Percentiles rank a stretch among this genome's conserved stretches.
Evolutionary conservation across 2,797 vertebrate species (phyloP).

Genomic region (Alectoris magna): DNA sequence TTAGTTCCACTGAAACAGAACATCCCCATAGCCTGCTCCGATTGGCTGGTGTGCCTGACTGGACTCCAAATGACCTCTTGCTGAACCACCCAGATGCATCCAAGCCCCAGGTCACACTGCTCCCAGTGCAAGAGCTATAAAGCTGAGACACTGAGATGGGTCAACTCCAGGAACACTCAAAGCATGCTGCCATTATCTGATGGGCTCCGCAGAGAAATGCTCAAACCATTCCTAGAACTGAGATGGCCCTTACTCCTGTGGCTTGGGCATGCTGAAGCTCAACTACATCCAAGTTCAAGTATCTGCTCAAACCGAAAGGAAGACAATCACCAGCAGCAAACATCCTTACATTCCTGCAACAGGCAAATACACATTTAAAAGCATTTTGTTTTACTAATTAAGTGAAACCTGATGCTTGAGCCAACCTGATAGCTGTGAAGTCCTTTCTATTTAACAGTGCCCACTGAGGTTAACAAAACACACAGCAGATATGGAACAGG

Average conservation of each 20-base stretch:
- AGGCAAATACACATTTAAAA: neutral
- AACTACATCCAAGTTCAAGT: accelerated
- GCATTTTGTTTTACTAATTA: neutral
- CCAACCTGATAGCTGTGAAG: neutral
- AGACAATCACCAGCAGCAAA: neutral
- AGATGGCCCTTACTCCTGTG: neutral
- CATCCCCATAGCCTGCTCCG: neutral
- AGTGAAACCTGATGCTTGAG: neutral
- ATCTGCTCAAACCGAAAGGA: neutral
- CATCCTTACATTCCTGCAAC: neutral
- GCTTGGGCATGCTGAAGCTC: accelerated
- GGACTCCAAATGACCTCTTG: neutral
- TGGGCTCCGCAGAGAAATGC: neutral
- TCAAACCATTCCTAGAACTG: neutral
- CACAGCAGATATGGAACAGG: neutral
- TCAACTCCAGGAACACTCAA: neutral
- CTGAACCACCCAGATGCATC: accelerated
- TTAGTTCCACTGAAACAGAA: neutral
- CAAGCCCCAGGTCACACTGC: neutral
- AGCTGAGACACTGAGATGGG: neutral
- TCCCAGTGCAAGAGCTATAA: neutral
- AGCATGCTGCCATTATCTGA: neutral
- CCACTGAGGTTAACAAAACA: neutral
- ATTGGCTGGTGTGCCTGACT: neutral
- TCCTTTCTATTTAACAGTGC: neutral